Base-by-base conservation (phyloP, 2,888 invertebrate genomes). In the Oxyteleia sp. region DNA sequence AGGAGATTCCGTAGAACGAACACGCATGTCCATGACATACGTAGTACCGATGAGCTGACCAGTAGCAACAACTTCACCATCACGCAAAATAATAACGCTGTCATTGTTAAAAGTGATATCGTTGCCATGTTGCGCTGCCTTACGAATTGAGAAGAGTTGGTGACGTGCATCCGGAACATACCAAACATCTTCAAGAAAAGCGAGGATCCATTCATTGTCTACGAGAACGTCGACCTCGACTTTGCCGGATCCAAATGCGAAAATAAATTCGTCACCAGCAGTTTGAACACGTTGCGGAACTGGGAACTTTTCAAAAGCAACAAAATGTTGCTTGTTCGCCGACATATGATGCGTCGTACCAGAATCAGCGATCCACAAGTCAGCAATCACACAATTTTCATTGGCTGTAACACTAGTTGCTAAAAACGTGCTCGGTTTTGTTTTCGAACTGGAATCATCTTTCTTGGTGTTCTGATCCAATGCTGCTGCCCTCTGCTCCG, bases 21-120 rank as follows among this genome's bases (percentile, higher is more conserved):
- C 86, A 32, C 74, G 84, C 61, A 86, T 80, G 49, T 87, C 72
- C 82, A 87, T 79, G 45, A 80, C 51, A 38, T 87, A 87, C 16
- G 23, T 63, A 47, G 47, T 81, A 82, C 49, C 66, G 68, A 20
- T 85, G 71, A 29, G 78, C 47, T 59, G 32, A 63, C 83, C 85
- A 32, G 68, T 83, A 26, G 82, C 84, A 53, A 82, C 35, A 26
- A 83, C 43, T 69, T 82, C 47, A 55, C 79, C 61, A 53, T 84
- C 66, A 35, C 75, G 74, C 57, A 32, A 32, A 63, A 85, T 41
- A 59, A 43, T 78, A 13, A 85, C 83, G 13, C 84, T 61, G 16
- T 84, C 66, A 43, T 35, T 35, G 59, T 85, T 63, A 43, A 84
- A 82, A 8, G 51, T 78, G 35, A 55, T 68, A 8, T 78, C 43